phyloP scores from a whole-genome alignment of 2,888 invertebrate genomes.

The Clepsis dumicolana region DNA sequence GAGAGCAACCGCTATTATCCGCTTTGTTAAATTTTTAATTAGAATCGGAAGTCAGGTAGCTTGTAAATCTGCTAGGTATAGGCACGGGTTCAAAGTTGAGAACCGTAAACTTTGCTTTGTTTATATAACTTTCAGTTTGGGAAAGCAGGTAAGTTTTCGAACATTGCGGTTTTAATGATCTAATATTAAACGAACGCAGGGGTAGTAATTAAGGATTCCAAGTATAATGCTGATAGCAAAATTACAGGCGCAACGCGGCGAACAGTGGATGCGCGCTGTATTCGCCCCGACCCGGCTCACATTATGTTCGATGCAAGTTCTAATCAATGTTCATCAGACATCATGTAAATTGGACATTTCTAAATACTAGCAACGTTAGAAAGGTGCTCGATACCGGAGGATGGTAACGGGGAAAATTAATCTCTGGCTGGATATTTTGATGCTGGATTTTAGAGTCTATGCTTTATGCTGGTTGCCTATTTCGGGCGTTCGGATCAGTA shows the following conservation, averaged over 20 bases:
- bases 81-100: conserved; percentile 76
- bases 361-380: conserved; percentile 15
- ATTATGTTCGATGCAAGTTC: conserved; percentile 40
- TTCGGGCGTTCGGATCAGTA: background rate
- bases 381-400: background rate
- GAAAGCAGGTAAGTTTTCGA: conserved; percentile 83
- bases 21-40: conserved; percentile 81
- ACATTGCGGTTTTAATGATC: conserved; percentile 86
- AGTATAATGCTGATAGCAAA: conserved; percentile 75
- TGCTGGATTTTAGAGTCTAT: background rate
- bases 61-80: conserved; percentile 73
- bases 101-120: conserved; percentile 80
- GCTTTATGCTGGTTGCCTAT: background rate
- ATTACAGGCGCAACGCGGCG: conserved; percentile 59
- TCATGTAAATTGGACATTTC: conserved; percentile 33
- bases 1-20: conserved; percentile 65
- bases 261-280: conserved; percentile 25
- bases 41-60: conserved; percentile 73
- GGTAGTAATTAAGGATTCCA: conserved; percentile 83
- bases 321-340: conserved; percentile 31
- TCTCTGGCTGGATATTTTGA: background rate
- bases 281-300: conserved; percentile 5
- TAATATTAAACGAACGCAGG: conserved; percentile 84
- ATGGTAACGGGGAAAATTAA: background rate
- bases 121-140: conserved; percentile 78